These are phyloP conservation scores for Liodrosophila aerea DNA, from an alignment of 2,888 invertebrate species.

Conservation along the genomic window DNA sequence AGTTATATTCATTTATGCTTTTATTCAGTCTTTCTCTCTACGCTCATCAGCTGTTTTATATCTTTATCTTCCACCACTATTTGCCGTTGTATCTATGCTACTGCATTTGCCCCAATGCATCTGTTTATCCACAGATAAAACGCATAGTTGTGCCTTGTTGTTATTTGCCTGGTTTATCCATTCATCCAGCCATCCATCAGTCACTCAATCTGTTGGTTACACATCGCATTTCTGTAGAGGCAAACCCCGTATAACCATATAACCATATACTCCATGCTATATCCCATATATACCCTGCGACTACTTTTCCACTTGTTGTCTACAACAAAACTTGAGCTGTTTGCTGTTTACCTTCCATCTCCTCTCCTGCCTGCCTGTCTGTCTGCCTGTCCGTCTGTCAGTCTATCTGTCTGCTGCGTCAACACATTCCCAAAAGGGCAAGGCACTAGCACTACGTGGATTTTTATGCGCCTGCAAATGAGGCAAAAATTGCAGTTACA, in stretches of 20 bases:
- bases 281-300: constrained; percentile 27
- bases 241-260: too few relatives aligned
- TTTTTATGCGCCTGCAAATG: constrained; percentile 52
- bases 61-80: constrained; percentile 4
- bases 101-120: constrained; percentile 38
- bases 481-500: constrained; percentile 66
- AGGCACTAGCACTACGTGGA: constrained; percentile 53
- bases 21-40: too few relatives aligned
- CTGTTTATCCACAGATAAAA: constrained; percentile 49
- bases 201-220: constrained; percentile 65
- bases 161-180: constrained; percentile 39
- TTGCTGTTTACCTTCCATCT: constrained; percentile 63
- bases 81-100: constrained; percentile 24
- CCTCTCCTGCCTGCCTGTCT: constrained; percentile 1
- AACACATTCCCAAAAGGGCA: constrained; percentile 71
- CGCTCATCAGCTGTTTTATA: constrained; percentile 15
- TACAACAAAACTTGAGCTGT: constrained; percentile 50
- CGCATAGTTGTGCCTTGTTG: constrained; percentile 29
- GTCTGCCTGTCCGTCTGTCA: constrained; percentile 4
- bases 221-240: constrained; percentile 60
- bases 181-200: constrained; percentile 49
- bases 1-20: too few relatives aligned
- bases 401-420: constrained; percentile 39
- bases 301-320: constrained; percentile 68
- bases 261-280: constrained; percentile 3